Evolutionary conservation across 2,888 invertebrate genomes (phyloP).

Genomic region (Mylabris sibirica): DNA sequence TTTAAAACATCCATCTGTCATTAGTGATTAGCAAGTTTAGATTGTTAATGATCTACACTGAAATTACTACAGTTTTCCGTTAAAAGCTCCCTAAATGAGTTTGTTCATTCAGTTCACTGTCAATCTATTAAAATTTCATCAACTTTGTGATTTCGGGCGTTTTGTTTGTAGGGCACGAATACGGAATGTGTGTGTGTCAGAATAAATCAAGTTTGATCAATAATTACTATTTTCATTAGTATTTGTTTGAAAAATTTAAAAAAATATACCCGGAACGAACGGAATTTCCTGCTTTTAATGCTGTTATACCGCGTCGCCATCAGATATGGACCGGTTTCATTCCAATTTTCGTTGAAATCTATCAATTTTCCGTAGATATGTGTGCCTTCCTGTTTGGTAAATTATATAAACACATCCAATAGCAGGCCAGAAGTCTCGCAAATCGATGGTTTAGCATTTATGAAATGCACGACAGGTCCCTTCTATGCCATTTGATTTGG

Average conservation of each 20-base stretch:
- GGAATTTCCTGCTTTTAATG: too few relatives aligned
- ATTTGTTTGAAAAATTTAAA: too few relatives aligned
- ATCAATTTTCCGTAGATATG: not conserved
- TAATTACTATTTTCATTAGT: too few relatives aligned
- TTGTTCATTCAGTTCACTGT: not conserved
- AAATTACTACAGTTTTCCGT: not conserved
- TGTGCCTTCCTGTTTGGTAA: not conserved
- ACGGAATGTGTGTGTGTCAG: too few relatives aligned
- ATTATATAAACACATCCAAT: conserved; percentile 11
- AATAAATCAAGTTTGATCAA: too few relatives aligned
- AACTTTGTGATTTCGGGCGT: not conserved
- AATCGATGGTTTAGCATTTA: not conserved
- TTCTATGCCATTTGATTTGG: not conserved
- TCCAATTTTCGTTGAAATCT: not conserved
- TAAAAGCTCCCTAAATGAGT: not conserved
- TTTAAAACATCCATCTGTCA: not conserved
- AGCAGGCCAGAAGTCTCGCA: not conserved
- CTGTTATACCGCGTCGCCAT: too few relatives aligned
- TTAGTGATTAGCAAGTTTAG: not conserved
- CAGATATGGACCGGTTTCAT: not conserved
- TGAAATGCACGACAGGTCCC: not conserved
- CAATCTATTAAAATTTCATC: not conserved
- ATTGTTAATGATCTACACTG: not conserved
- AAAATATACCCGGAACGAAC: too few relatives aligned
- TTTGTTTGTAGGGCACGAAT: too few relatives aligned